Base-by-base conservation (phyloP, 2,888 invertebrate species). In the Chalcosyrphus nemorum region DNA sequence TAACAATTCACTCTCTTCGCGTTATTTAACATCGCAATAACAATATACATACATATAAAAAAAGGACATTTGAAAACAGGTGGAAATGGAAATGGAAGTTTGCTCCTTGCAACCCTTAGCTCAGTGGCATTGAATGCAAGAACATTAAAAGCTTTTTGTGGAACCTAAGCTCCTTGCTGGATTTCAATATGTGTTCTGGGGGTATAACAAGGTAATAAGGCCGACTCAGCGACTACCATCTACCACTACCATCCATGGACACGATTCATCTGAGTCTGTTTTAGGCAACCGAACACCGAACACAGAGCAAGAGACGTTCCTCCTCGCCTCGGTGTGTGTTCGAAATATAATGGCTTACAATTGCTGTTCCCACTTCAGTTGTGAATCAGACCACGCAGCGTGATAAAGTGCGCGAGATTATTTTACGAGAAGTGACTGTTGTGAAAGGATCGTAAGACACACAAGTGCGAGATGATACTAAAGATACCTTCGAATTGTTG, bases 351-450 rank as follows among this genome's bases (percentile, higher is more conserved):
- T 71, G 74, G 74, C 70, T 75, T 57, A 80, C 84, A 70, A 59
- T 66, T 70, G 70, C 80, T 84, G 78, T 78, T 84, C 78, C 78
- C 84, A 84, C 84, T 84, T 78, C 84, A 84, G 84, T 84, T 70
- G 74, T 57, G 74, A 75, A 74, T 70, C 70, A 70, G 84, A 84
- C 80, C 38, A 75, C 74, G 74, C 27, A 74, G 84, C 74, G 80
- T 80, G 63, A 84, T 75, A 75, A 38, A 38, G 38, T 50, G 35
- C 56, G 70, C 56, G 70, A 15, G 43, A 78, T 78, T 72, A 24
- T 41, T 61, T 61, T 45, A 54, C 32, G 35, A 68, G 74, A 68
- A 59, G 50, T 27, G 32, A 57, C 70, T 50, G 21, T 45, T 65
- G 50, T 35, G 13, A 15, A 56, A 32, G 24, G 4, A n/a, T n/a